These are phyloP conservation scores for Zelostemma sp. DNA, from an alignment of 1,140 invertebrate genomes.

Conservation along the genomic window DNA sequence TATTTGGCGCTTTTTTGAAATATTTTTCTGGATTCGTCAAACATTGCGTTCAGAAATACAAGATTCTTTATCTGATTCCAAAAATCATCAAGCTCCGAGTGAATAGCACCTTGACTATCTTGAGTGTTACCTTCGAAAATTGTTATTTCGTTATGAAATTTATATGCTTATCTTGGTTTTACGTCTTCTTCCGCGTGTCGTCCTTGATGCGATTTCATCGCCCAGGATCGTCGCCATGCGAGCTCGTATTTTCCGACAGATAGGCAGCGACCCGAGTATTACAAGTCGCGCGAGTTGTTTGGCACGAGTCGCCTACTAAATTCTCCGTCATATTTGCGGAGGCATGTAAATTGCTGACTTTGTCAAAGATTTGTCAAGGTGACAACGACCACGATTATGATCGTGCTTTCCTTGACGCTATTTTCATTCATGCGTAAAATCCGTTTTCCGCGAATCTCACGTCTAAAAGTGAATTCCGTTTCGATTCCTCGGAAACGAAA, in stretches of 20 bases:
- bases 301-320: constrained; percentile 10
- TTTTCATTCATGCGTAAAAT: constrained; percentile 17
- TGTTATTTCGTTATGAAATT: too few relatives aligned
- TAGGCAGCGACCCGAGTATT: not conserved
- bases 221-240: not conserved
- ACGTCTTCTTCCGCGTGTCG: too few relatives aligned
- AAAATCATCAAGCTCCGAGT: too few relatives aligned
- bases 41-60: too few relatives aligned
- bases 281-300: constrained; percentile 6
- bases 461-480: not conserved
- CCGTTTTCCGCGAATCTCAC: not conserved
- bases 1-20: too few relatives aligned
- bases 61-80: too few relatives aligned
- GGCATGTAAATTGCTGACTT: constrained; percentile 16
- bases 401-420: constrained; percentile 19
- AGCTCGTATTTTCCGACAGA: constrained; percentile 2
- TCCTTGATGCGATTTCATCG: not conserved
- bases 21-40: too few relatives aligned
- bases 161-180: too few relatives aligned
- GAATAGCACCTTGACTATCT: too few relatives aligned
- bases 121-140: too few relatives aligned
- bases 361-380: constrained; percentile 31
- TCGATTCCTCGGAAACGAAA: constrained; percentile 3
- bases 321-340: constrained; percentile 8
- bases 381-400: constrained; percentile 19